Evolutionary conservation across 2,888 invertebrate genomes (phyloP), one percentile per base, ranked within the genome.

Genomic region (Chydorus sphaericus): DNA sequence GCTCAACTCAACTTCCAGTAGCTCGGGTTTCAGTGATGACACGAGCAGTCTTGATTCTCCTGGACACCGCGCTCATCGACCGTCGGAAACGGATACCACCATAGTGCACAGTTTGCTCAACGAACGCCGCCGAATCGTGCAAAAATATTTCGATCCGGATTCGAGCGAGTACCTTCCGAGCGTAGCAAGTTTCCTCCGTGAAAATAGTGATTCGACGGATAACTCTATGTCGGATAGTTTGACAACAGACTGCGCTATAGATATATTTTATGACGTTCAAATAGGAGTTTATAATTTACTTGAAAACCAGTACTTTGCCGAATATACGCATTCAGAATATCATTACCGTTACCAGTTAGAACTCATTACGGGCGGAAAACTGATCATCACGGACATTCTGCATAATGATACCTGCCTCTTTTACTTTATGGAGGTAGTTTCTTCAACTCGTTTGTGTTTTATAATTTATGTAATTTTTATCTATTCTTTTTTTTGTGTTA

Each of bases 301-400:
- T 68, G 81, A 88, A 18, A 66, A 5, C 63, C 79, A 80, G 51
- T 75, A 83, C 73, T 83, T 85, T 68, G 79, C 80, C 64, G 82
- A 82, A 62, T 97, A 91, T 71, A 71, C 86, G 61, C 78, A 81
- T 64, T 92, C 90, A 69, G 83, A 85, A 66, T 86, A 82, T 68
- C 87, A 88, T 71, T 87, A 87, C 66, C 92, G 89, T 73, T 87
- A 92, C 73, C 91, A 92, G 73, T 82, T 96, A 63, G 92, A 96
- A 69, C 78, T 94, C 59, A 76, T 92, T 62, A 89, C 89, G 7
- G 80, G 80, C 69, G 82, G 83, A 60, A 78, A 78, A 70, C 80
- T 93, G 38, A 80, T 78, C 58, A 75, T 96, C 53, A 80, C 82
- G 63, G 96, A 96, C 73, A 84, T 96, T 68, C 74, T 96, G 55